Evolutionary conservation across 2,113 vertebrate genomes (phyloP).

Genomic region (Leptodactylus fuscus): DNA sequence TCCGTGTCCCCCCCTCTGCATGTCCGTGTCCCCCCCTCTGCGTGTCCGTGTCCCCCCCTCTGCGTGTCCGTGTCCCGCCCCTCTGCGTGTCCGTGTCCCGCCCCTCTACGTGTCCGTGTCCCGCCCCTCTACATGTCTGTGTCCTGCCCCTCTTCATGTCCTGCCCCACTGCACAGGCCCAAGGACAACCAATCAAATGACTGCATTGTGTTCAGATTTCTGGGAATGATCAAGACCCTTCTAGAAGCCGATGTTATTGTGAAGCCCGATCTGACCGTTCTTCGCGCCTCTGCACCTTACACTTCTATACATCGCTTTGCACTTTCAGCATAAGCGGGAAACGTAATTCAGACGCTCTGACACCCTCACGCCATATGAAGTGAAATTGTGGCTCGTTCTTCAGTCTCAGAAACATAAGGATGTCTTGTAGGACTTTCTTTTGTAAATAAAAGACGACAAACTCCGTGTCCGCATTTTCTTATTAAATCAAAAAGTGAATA

Average conservation of each 20-base stretch:
- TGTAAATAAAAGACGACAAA: conserved; percentile 27
- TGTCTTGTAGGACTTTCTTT: conserved; percentile 44
- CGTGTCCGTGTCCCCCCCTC: no score
- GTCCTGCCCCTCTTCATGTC: no score
- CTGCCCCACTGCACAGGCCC: not conserved
- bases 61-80: no score
- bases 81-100: no score
- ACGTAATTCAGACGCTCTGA: not conserved
- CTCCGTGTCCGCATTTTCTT: not conserved
- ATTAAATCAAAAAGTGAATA: not conserved
- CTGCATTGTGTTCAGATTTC: not conserved
- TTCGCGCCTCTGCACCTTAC: conserved; percentile 24
- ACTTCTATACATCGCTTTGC: not conserved
- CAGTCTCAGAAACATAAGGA: conserved; percentile 40
- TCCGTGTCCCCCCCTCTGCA: no score
- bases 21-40: no score
- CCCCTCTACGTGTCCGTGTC: no score
- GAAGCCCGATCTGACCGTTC: conserved; percentile 6
- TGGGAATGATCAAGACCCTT: conserved; percentile 8
- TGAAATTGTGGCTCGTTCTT: conserved; percentile 15
- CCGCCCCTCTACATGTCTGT: no score
- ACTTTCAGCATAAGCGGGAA: conserved; percentile 11
- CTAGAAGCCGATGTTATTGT: not conserved
- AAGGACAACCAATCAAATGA: not conserved
- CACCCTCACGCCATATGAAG: conserved; percentile 31